Conservation (phyloP, 2,888 invertebrate genomes). For the Melipona bicolor region DNA sequence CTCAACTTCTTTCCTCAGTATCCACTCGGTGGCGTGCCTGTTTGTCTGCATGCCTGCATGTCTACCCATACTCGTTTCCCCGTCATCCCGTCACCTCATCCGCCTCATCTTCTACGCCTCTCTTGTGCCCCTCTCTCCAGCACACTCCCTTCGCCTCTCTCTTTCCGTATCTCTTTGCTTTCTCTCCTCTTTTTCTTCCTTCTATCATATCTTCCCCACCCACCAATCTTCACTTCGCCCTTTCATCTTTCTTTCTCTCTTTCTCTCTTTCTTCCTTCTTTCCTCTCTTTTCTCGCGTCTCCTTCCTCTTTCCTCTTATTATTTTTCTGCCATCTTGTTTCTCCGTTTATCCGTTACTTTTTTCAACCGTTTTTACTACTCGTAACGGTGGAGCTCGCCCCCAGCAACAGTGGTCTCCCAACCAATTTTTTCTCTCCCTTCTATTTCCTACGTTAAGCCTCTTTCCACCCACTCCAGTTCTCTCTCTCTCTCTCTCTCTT, state of each 20-base stretch:
- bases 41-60: slow-evolving; percentile 55
- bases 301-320: not conserved
- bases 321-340: slow-evolving; percentile 50
- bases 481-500: not conserved
- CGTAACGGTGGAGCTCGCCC: slow-evolving; percentile 61
- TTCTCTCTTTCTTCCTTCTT: not conserved
- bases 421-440: slow-evolving; percentile 38
- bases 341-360: slow-evolving; percentile 49
- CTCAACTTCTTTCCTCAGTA: slow-evolving; percentile 53
- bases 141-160: not conserved
- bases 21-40: slow-evolving; percentile 38
- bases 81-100: slow-evolving; percentile 59
- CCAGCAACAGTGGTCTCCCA: slow-evolving; percentile 60
- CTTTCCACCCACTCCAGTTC: slow-evolving; percentile 1
- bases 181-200: slow-evolving; percentile 52
- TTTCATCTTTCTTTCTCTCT: slow-evolving; percentile 25
- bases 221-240: slow-evolving; percentile 8
- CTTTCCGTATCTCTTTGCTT: slow-evolving; percentile 33
- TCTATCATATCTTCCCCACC: slow-evolving; percentile 16
- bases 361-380: slow-evolving; percentile 40
- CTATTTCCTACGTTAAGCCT: slow-evolving; percentile 19
- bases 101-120: slow-evolving; percentile 69
- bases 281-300: not conserved
- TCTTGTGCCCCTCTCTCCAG: slow-evolving; percentile 41
- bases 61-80: slow-evolving; percentile 48